A percentile compares a stretch with the other conserved stretches of the same genome.
Evolutionary conservation across 2,797 vertebrate species (phyloP).

Genomic region (Lophius americanus): DNA sequence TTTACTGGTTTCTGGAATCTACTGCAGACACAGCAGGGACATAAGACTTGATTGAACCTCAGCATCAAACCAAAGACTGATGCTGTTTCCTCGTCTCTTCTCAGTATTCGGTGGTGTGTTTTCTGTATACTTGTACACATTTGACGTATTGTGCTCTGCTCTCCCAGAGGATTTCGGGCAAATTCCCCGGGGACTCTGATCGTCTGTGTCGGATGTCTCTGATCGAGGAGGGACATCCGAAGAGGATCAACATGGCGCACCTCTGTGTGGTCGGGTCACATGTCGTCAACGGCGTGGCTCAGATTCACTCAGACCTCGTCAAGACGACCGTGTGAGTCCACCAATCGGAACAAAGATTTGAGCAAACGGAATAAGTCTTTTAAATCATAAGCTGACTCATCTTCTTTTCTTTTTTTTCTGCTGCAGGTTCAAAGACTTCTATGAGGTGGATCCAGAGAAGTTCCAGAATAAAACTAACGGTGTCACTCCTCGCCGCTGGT

Average conservation of each 20-base stretch:
- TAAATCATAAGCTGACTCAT: no score
- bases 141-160: not conserved
- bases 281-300: conserved; percentile 88
- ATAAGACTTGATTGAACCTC: no score
- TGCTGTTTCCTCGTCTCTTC: no score
- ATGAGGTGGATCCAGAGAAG: conserved; percentile 85
- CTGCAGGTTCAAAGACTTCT: conserved; percentile 85
- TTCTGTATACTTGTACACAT: not conserved
- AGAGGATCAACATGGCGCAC: conserved; percentile 92
- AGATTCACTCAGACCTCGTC: conserved; percentile 89
- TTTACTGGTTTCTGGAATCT: no score
- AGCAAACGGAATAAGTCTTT: no score
- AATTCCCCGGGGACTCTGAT: conserved; percentile 84
- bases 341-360: not conserved
- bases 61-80: no score
- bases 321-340: conserved; percentile 83
- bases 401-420: not conserved
- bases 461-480: conserved; percentile 94
- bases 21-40: no score
- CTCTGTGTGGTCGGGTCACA: conserved; percentile 89
- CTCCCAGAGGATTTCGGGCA: conserved; percentile 76
- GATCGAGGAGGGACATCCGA: conserved; percentile 85
- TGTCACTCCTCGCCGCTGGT: conserved; percentile 89
- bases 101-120: not conserved
- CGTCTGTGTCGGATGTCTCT: conserved; percentile 88